Evolutionary conservation across 2,113 vertebrate genomes (phyloP), one percentile per base, ranked within the genome.

Genomic region (Telmatochromis brachygnathus): DNA sequence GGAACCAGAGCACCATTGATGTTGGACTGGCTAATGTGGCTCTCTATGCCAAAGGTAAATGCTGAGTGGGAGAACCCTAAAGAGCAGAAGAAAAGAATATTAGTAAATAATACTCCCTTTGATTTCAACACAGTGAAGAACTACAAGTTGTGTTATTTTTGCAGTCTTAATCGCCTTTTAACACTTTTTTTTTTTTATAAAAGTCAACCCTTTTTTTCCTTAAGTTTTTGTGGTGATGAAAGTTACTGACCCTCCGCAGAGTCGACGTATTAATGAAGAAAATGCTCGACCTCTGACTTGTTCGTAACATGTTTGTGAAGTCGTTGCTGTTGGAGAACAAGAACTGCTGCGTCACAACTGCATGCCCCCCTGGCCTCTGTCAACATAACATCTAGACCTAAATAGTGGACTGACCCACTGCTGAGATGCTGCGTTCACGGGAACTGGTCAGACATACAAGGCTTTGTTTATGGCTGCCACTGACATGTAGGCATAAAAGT

Each of bases 21-120:
- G 95, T 99, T 99, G 91, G 98, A 99, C 94, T 99, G 98, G 95
- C 98, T 99, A 96, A 99, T 99, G 97, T 99, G 98, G 97, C 98
- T 98, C 96, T 99, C 98, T 96, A 99, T 99, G 96, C 98, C 98
- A 93, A 99, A 99, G 47, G 98, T 99, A 95, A 99, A 99, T 42
- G 98, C 98, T 94, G 98, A 99, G 96, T 99, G 98, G 97, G 98
- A 99, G 96, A 99, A 99, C 95, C 98, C 98, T 99, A 89, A 77
- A 49, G 81, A 73, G 28, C 4, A 65, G 23, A 6, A 17, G 62
- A 39, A 6, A 15, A 73, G 4, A 51, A 51, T 51, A 51, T 77
- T 30, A 77, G 70, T 49, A 30, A 77, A 49, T 77, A 77, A 49
- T 77, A 77, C 23, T 49, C 23, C 42, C 6, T 51, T 77, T 3